Percentiles rank a stretch among this genome's conserved stretches.
phyloP scores from a whole-genome alignment of 2,113 vertebrate genomes.

The Marmota monax region DNA sequence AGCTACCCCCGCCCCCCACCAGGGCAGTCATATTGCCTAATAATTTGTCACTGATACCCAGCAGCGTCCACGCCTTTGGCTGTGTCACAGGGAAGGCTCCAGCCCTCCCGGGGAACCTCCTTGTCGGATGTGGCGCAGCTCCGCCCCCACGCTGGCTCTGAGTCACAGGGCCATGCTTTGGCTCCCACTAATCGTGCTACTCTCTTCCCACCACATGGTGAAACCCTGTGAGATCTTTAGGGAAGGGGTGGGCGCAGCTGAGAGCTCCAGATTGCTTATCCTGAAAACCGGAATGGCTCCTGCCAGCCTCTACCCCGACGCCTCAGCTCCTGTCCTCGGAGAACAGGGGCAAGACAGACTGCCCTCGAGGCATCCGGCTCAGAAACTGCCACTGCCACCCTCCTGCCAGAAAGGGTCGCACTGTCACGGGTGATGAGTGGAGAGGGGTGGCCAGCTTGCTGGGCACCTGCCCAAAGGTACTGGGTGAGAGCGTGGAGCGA shows the following conservation, averaged over 20 bases:
- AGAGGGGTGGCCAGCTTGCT: not conserved
- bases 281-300: not conserved
- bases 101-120: conserved; percentile 14
- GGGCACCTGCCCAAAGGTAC: not conserved
- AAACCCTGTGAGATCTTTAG: conserved; percentile 12
- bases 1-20: not conserved
- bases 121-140: not conserved
- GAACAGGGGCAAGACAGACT: not conserved
- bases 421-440: not conserved
- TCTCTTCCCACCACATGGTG: conserved; percentile 28
- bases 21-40: not conserved
- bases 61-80: not conserved
- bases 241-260: not conserved
- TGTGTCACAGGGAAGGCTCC: not conserved
- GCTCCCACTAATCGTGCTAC: not conserved
- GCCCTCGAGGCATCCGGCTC: not conserved
- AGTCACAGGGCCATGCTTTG: conserved; percentile 35
- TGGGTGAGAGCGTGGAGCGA: not conserved
- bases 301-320: not conserved
- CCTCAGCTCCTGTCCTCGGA: conserved; percentile 10
- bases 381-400: not conserved
- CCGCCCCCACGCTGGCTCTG: conserved; percentile 27
- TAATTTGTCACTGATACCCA: not conserved
- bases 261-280: not conserved
- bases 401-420: not conserved